phyloP scores from a whole-genome alignment of 2,888 invertebrate genomes.

The Clistopyga incitator region DNA sequence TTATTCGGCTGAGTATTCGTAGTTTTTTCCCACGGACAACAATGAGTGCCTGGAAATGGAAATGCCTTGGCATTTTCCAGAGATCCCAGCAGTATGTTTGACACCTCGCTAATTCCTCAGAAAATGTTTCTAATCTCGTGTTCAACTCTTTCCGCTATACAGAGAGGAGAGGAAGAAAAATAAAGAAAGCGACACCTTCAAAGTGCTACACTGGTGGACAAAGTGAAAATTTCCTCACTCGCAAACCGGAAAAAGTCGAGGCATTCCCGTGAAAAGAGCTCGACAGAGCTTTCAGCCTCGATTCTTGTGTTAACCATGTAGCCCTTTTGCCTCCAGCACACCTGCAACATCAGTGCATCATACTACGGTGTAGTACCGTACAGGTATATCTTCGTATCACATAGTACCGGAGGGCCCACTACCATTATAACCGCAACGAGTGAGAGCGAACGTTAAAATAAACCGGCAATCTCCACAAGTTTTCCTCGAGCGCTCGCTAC shows the following conservation, averaged over 20 bases:
- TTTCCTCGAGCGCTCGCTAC: conserved; percentile 30
- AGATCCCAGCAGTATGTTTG: conserved; percentile 13
- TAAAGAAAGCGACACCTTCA: conserved; percentile 15
- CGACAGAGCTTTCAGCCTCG: conserved; percentile 38
- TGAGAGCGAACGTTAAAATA: conserved; percentile 43
- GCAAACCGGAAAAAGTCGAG: conserved; percentile 35
- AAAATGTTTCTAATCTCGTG: conserved; percentile 23
- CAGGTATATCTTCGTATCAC: conserved; percentile 26
- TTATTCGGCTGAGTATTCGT: too few relatives aligned
- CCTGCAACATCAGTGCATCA: conserved; percentile 27
- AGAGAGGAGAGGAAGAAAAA: conserved; percentile 16
- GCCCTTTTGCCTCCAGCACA: conserved; percentile 33
- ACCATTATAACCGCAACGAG: conserved; percentile 39
- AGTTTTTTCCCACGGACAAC: too few relatives aligned
- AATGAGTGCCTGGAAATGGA: too few relatives aligned
- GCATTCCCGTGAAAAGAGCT: conserved; percentile 45
- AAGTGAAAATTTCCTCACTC: conserved; percentile 48
- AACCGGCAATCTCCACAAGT: conserved; percentile 53
- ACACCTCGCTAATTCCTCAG: conserved; percentile 3
- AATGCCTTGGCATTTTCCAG: conserved; percentile 1
- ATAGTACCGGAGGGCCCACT: conserved; percentile 20
- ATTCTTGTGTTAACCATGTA: conserved; percentile 32
- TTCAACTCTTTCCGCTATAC: conserved; percentile 3
- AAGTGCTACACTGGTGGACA: conserved; percentile 33
- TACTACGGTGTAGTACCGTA: conserved; percentile 10